Evolutionary conservation across 2,888 invertebrate species (phyloP), one percentile per base, ranked within the genome.

Genomic region (Apotomis turbidana): DNA sequence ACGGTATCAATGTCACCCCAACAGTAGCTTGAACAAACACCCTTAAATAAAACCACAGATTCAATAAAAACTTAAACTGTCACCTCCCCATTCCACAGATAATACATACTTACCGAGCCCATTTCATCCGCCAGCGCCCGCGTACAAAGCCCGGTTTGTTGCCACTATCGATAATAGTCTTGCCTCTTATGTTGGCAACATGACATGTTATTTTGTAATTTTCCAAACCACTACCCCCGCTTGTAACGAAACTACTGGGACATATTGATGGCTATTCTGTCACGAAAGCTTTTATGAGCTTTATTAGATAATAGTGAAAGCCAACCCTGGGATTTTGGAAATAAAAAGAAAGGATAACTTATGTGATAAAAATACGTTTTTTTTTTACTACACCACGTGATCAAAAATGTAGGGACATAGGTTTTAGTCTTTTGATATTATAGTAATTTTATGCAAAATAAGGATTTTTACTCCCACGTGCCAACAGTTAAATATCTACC

Each of bases 151-250:
- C 78, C 75, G 74, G 74, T 81, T 80, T 85, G 87, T 83, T 85
- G 78, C 72, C 75, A 64, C 62, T 55, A 64, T 71, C 64, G 71
- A 73, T 68, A 74, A 59, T 68, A 57, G 71, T 66, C 62, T 68
- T 63, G 68, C 57, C 71, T 63, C 72, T 72, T 72, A 68, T 68
- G 59, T 63, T 72, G 72, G 68, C 68, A 69, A 55, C 62, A 72
- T 68, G 57, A 68, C 75, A 77, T 82, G 86, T 87, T 87, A 88
- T 89, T 87, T 83, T 83, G 81, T 87, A 85, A 90, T 90, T 90
- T 90, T 90, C 88, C 89, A 79, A 87, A 70, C 85, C 89, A 89
- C 87, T 88, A 83, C 80, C 61, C 82, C 57, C 41, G 52, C 62
- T 71, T 58, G 61, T 72, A 46, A 70, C 61, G 66, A 15, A 72